Conservation (phyloP, 2,888 invertebrate species). For the Odontocolon sp. region DNA sequence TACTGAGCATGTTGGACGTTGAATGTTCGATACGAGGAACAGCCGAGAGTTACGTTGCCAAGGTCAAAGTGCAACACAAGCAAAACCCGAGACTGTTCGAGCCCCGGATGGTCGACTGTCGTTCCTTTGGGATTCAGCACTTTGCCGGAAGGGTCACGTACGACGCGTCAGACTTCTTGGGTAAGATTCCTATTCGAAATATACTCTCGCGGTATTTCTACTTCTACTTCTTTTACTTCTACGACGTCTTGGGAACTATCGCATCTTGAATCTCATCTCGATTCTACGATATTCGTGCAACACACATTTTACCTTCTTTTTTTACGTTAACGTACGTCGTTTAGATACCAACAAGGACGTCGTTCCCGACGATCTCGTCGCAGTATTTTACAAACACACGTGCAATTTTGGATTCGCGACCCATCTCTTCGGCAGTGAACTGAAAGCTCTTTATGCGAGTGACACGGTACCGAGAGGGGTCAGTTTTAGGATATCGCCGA, state of each 20-base stretch:
- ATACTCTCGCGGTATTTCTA: neutral
- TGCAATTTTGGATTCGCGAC: slow-evolving; percentile 99
- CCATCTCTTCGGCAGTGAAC: slow-evolving; percentile 95
- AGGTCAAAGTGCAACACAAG: slow-evolving; percentile 90
- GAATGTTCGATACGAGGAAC: slow-evolving; percentile 93
- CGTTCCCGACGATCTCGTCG: slow-evolving; percentile 94
- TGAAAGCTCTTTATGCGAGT: slow-evolving; percentile 90
- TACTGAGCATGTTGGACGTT: slow-evolving; percentile 95
- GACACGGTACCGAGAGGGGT: slow-evolving; percentile 89
- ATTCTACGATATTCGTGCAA: neutral
- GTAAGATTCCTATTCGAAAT: slow-evolving; percentile 70
- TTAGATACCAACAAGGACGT: slow-evolving; percentile 94
- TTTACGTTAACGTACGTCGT: neutral
- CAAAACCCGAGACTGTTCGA: slow-evolving; percentile 92
- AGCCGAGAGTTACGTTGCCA: slow-evolving; percentile 90
- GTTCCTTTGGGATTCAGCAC: slow-evolving; percentile 95
- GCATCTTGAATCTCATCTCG: neutral
- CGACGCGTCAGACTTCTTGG: slow-evolving; percentile 93
- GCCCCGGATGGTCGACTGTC: slow-evolving; percentile 89
- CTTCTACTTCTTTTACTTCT: neutral
- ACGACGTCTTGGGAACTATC: neutral
- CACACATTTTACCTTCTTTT: slow-evolving; percentile 11
- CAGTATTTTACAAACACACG: slow-evolving; percentile 94
- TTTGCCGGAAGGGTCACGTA: slow-evolving; percentile 94
- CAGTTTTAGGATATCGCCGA: slow-evolving; percentile 94